Conservation (phyloP, 2,888 invertebrate genomes). For the Leucozona laternaria region DNA sequence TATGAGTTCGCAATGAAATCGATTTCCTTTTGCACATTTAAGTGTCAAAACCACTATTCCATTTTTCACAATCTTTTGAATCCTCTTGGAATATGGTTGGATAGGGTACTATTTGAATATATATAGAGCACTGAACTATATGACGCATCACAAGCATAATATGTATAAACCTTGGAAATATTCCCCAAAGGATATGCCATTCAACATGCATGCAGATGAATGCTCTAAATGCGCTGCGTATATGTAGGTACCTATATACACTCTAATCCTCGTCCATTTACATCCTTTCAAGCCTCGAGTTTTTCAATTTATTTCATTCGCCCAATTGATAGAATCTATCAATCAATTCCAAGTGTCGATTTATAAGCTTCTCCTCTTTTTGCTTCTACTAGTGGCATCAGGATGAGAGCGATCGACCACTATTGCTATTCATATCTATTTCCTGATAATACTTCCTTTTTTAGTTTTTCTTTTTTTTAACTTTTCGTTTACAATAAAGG, state of each 20-base stretch:
- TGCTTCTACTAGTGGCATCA: constrained; percentile 24
- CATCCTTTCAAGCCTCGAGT: constrained; percentile 56
- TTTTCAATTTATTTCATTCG: constrained; percentile 75
- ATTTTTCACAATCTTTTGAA: constrained; percentile 65
- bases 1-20: constrained; percentile 48
- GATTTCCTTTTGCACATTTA: constrained; percentile 69
- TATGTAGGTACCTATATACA: neutral
- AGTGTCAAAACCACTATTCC: constrained; percentile 72
- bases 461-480: neutral
- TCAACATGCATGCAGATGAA: constrained; percentile 53
- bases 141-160: neutral
- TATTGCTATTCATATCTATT: constrained; percentile 23
- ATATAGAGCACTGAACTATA: neutral
- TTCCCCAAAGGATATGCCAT: constrained; percentile 49
- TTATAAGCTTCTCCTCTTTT: constrained; percentile 69
- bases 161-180: neutral
- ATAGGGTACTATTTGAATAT: too few relatives aligned
- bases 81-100: too few relatives aligned
- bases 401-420: constrained; percentile 30
- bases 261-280: constrained; percentile 63
- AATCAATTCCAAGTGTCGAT: constrained; percentile 74
- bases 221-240: constrained; percentile 35
- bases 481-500: constrained; percentile 14
- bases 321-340: constrained; percentile 75
- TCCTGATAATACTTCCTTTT: neutral